These are phyloP conservation scores for Agonopterix alstromeriana DNA, from an alignment of 2,888 invertebrate species.

Conservation along the genomic window DNA sequence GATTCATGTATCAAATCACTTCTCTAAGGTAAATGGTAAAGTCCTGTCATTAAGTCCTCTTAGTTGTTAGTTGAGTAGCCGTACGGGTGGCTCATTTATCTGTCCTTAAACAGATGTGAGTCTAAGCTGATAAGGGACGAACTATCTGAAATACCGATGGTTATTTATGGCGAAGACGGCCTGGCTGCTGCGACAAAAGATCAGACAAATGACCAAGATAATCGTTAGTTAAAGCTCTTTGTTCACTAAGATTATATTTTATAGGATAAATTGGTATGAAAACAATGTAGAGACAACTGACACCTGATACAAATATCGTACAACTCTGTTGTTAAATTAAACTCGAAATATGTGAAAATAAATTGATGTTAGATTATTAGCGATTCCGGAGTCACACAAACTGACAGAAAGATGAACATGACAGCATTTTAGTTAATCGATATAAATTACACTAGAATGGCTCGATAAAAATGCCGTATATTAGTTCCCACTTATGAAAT, in stretches of 20 bases:
- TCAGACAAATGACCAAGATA: constrained; percentile 69
- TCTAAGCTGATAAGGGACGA: constrained; percentile 51
- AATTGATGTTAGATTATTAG: not conserved
- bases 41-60: constrained; percentile 30
- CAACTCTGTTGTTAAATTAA: too few relatives aligned
- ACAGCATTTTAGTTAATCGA: too few relatives aligned
- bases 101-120: constrained; percentile 60
- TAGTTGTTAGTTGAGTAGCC: constrained; percentile 23
- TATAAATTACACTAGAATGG: too few relatives aligned
- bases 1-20: not conserved
- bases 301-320: too few relatives aligned
- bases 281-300: too few relatives aligned
- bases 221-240: constrained; percentile 39
- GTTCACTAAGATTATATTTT: constrained; percentile 22
- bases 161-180: constrained; percentile 61
- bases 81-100: constrained; percentile 64
- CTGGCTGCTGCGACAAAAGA: constrained; percentile 55
- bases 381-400: not conserved
- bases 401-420: too few relatives aligned
- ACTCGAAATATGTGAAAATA: too few relatives aligned
- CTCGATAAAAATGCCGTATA: too few relatives aligned
- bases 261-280: not conserved
- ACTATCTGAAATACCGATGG: constrained; percentile 63
- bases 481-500: not conserved
- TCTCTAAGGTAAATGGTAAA: not conserved